These are phyloP conservation scores for Sthenelais limicola DNA, from an alignment of 2,888 invertebrate species.

Conservation along the genomic window DNA sequence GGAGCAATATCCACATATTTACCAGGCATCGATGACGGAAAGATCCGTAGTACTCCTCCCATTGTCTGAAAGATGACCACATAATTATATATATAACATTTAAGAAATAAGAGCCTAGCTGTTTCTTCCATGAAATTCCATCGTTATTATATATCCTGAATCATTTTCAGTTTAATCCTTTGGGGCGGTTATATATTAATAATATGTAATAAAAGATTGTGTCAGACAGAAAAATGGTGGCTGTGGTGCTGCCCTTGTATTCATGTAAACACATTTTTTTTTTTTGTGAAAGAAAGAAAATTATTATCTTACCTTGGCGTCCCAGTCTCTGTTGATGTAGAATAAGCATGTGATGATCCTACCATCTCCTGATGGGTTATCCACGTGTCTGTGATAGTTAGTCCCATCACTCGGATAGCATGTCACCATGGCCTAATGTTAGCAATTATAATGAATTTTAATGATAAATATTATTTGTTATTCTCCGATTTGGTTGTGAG, in stretches of 20 bases:
- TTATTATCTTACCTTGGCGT: constrained; percentile 82
- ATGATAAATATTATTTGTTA: no score
- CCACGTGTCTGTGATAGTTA: constrained; percentile 96
- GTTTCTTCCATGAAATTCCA: not conserved
- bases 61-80: constrained; percentile 64
- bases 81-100: no score
- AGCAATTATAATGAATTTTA: no score
- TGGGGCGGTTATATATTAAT: no score
- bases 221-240: no score
- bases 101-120: not conserved
- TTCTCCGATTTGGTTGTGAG: no score
- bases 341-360: constrained; percentile 97
- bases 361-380: constrained; percentile 96
- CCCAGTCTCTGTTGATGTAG: constrained; percentile 96
- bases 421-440: constrained; percentile 97
- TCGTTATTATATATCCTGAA: not conserved
- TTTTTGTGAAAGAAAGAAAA: no score
- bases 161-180: no score
- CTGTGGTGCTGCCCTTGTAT: no score
- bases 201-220: no score
- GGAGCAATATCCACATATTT: constrained; percentile 93
- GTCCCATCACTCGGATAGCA: constrained; percentile 96
- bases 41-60: constrained; percentile 91
- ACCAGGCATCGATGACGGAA: constrained; percentile 83
- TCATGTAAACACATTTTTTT: no score